Evolutionary conservation across 2,797 vertebrate genomes (phyloP).

Genomic region (Enteromius afrohamiltoni): DNA sequence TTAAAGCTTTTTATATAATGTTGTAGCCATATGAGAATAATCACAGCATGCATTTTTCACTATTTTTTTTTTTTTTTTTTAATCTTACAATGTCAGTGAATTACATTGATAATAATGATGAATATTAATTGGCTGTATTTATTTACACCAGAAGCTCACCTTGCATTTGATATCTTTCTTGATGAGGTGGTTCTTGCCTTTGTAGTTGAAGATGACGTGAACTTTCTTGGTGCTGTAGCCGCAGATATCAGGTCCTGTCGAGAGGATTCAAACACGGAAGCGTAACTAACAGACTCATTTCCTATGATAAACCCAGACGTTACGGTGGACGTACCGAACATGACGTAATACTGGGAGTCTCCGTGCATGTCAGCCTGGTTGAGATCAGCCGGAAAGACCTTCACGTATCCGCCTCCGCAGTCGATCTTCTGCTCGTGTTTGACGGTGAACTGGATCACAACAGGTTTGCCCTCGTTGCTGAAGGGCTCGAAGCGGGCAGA

Average conservation of each 20-base stretch:
- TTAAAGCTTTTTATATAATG: too few species aligned
- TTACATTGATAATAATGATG: neutral
- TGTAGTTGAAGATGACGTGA: constrained; percentile 86
- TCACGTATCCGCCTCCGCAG: constrained; percentile 85
- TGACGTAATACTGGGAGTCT: constrained; percentile 86
- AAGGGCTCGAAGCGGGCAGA: constrained; percentile 82
- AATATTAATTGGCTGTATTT: neutral
- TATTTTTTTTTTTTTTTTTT: neutral
- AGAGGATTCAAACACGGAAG: neutral
- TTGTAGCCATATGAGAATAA: too few species aligned
- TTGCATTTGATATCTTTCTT: constrained; percentile 87
- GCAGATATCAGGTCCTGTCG: constrained; percentile 83
- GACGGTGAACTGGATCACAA: constrained; percentile 85
- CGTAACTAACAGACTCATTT: neutral
- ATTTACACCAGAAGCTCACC: constrained; percentile 63
- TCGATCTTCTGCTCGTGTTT: constrained; percentile 90
- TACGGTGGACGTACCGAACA: constrained; percentile 77
- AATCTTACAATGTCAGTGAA: neutral
- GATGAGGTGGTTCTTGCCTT: constrained; percentile 84
- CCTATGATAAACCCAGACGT: neutral
- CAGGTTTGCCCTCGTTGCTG: constrained; percentile 79
- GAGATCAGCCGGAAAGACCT: constrained; percentile 80
- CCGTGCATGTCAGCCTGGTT: constrained; percentile 83
- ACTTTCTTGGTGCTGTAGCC: constrained; percentile 87
- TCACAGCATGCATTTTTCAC: too few species aligned